Evolutionary conservation across 2,888 invertebrate genomes (phyloP).

Genomic region (Drosophila melanocephala): DNA sequence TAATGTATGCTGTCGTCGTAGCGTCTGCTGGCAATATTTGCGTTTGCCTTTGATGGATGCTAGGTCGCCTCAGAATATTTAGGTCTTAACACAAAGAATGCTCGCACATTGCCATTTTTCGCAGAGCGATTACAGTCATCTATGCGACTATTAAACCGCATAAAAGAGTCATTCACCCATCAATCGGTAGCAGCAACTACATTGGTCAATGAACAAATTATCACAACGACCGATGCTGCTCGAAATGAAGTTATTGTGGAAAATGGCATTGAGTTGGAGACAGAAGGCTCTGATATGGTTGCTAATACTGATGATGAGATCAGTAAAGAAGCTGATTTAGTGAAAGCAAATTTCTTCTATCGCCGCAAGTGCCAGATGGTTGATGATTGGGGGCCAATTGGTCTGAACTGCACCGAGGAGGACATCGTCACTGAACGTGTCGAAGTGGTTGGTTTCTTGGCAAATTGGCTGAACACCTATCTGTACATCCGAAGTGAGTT

Average conservation of each 20-base stretch:
- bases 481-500: conserved; percentile 90
- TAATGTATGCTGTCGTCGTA: conserved; percentile 43
- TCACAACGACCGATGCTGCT: conserved; percentile 33
- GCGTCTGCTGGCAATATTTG: conserved; percentile 20
- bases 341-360: conserved; percentile 68
- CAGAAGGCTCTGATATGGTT: conserved; percentile 2
- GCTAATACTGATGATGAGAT: conserved; percentile 2
- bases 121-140: conserved; percentile 64
- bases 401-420: conserved; percentile 78
- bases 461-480: conserved; percentile 90
- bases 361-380: conserved; percentile 73
- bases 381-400: conserved; percentile 80
- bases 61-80: background rate
- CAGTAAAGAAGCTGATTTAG: conserved; percentile 13
- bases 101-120: conserved; percentile 52
- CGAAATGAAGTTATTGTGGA: conserved; percentile 32
- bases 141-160: conserved; percentile 59
- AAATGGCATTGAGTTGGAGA: conserved; percentile 23
- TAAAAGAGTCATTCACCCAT: conserved; percentile 59
- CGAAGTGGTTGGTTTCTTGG: conserved; percentile 88
- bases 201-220: conserved; percentile 50
- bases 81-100: conserved; percentile 23
- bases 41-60: conserved; percentile 54
- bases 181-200: conserved; percentile 38
- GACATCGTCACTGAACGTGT: conserved; percentile 76